phyloP scores from a whole-genome alignment of 2,888 invertebrate genomes.

The Calliopum simillimum region DNA sequence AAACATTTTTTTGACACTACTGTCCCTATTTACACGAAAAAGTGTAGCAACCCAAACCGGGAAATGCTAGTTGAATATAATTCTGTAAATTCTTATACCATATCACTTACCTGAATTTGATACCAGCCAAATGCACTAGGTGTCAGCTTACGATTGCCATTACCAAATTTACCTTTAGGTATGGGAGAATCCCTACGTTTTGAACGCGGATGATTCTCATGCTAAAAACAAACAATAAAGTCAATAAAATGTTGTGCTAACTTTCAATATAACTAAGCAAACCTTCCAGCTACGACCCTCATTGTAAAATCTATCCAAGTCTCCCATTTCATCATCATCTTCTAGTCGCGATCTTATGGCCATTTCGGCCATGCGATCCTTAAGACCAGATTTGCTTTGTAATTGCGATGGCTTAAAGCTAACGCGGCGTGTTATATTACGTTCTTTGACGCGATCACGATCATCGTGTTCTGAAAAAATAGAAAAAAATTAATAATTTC shows the following conservation, averaged over 20 bases:
- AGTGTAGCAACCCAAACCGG: no score
- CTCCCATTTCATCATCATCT: constrained; percentile 66
- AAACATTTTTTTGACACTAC: no score
- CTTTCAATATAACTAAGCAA: no score
- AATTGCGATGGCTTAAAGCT: constrained; percentile 64
- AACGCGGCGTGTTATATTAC: constrained; percentile 62
- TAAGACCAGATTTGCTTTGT: constrained; percentile 47
- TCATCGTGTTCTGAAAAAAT: constrained; percentile 54
- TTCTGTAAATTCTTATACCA: no score
- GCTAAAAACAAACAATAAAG: constrained; percentile 35
- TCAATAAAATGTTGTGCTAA: no score
- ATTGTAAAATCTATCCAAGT: constrained; percentile 43
- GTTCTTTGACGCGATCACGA: constrained; percentile 56
- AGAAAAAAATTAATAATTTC: constrained; percentile 31
- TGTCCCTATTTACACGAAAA: no score
- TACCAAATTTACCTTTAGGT: constrained; percentile 55
- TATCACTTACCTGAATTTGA: constrained; percentile 70
- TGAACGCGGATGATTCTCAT: constrained; percentile 53
- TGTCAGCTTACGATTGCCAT: constrained; percentile 49
- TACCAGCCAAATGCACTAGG: constrained; percentile 75
- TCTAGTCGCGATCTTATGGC: constrained; percentile 55
- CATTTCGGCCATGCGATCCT: constrained; percentile 53
- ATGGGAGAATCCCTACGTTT: constrained; percentile 63
- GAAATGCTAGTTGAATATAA: no score
- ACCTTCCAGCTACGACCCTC: no score